Evolutionary conservation across 2,888 invertebrate genomes (phyloP), one percentile per base, ranked within the genome.

Genomic region (Nemotelus nigrinus): DNA sequence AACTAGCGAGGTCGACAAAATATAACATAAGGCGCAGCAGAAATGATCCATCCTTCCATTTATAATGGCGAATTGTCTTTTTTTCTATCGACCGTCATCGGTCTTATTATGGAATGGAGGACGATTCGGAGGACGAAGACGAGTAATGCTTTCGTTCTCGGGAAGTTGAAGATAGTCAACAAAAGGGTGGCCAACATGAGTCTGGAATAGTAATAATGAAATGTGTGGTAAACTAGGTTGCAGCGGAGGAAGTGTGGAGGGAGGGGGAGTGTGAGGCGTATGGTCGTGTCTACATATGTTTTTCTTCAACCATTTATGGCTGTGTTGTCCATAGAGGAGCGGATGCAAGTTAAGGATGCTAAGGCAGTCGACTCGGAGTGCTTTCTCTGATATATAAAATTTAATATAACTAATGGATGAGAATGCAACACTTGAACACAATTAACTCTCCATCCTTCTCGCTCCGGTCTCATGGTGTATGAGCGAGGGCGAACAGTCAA

Each of bases 351-450:
- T 44, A 47, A 48, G 25, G 70, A 43, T 47, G 50, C 60, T 44
- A 47, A 48, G 25, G 70, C 70, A n/a, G 70, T 39, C 55, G 48
- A 50, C 48, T 48, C 48, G 48, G 50, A 74, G 58, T 25, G 39
- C 74, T 48, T 39, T 48, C 63, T 48, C 74, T 50, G 47, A 53
- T 70, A 67, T 53, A 67, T 67, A 77, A 77, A 77, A 77, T 77
- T 77, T 77, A 77, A 77, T 77, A 77, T 60, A 77, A 77, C 77
- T 77, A 77, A 77, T 77, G 77, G 77, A 77, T 77, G 77, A 70
- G 77, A 77, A 70, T 77, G 77, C 77, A 77, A 77, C 70, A 77
- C 77, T 77, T 77, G 70, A 77, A 68, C 53, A 58, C 76, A 76
- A 76, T 67, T 68, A 65, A 75, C n/a, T 60, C 60, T 7, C 72